A percentile compares a stretch with the other conserved stretches of the same genome.
These are phyloP conservation scores for Corvus cornix DNA, from an alignment of 2,113 vertebrate species.

Conservation along the genomic window DNA sequence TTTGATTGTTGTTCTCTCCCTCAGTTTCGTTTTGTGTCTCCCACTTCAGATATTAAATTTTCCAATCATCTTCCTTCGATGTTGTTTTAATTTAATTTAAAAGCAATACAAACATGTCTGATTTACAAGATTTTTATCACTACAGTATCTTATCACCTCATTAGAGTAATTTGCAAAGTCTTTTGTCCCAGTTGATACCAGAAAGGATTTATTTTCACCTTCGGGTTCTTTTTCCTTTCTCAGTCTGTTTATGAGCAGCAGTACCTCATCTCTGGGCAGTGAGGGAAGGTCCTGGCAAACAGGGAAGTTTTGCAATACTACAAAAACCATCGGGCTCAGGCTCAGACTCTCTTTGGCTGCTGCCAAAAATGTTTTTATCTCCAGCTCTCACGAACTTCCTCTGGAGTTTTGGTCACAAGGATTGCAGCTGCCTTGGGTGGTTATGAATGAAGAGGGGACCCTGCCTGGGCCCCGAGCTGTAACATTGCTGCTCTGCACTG, in stretches of 20 bases:
- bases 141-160: background rate
- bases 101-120: background rate
- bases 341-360: background rate
- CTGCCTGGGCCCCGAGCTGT: background rate
- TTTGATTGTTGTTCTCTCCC: background rate
- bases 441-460: background rate
- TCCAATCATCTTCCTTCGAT: background rate
- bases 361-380: slow-evolving; percentile 31
- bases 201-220: background rate
- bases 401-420: background rate
- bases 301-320: background rate
- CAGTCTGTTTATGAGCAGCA: background rate
- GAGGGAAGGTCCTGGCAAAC: background rate
- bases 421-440: background rate
- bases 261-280: background rate
- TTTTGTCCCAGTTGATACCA: background rate
- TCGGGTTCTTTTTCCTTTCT: background rate
- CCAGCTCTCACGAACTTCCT: slow-evolving; percentile 2
- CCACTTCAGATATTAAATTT: background rate
- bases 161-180: background rate
- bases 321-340: background rate
- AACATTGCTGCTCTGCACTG: background rate
- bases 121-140: slow-evolving; percentile 19
- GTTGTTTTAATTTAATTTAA: slow-evolving; percentile 3
- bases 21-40: background rate